Evolutionary conservation across 2,113 vertebrate genomes (phyloP).

Genomic region (Anguilla rostrata): DNA sequence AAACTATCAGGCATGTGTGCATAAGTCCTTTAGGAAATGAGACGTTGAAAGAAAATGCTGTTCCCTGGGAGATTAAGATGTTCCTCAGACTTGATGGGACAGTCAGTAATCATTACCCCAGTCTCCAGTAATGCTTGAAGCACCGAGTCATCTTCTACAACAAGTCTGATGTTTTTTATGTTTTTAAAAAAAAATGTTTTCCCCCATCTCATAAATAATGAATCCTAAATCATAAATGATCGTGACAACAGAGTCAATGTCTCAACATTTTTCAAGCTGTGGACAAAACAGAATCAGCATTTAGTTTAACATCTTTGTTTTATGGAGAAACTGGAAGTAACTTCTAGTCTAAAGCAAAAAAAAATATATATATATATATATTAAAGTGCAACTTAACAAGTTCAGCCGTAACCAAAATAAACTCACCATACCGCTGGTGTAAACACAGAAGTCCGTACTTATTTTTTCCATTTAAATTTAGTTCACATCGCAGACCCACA

Average conservation of each 20-base stretch:
- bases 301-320: too few relatives aligned
- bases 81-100: slow-evolving; percentile 26
- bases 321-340: too few relatives aligned
- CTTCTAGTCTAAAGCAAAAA: too few relatives aligned
- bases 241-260: neutral
- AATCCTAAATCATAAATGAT: slow-evolving; percentile 27
- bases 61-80: slow-evolving; percentile 20
- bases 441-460: neutral
- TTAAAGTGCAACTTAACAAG: neutral
- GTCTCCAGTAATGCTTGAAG: slow-evolving; percentile 36
- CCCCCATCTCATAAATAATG: neutral
- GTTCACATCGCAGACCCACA: too few relatives aligned
- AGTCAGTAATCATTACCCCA: slow-evolving; percentile 33
- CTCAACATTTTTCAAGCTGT: neutral
- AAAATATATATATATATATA: too few relatives aligned
- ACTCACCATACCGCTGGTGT: too few relatives aligned
- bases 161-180: neutral
- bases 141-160: slow-evolving; percentile 14
- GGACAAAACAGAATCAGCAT: neutral
- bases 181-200: neutral
- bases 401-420: neutral
- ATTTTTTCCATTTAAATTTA: neutral
- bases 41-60: slow-evolving; percentile 35
- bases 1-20: neutral
- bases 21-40: slow-evolving; percentile 13